A percentile compares a stretch with the other conserved stretches of the same genome.
These are phyloP conservation scores for Haliclona indistincta DNA, from an alignment of 37 sponge, comb jelly and placozoan genomes.

Conservation along the genomic window DNA sequence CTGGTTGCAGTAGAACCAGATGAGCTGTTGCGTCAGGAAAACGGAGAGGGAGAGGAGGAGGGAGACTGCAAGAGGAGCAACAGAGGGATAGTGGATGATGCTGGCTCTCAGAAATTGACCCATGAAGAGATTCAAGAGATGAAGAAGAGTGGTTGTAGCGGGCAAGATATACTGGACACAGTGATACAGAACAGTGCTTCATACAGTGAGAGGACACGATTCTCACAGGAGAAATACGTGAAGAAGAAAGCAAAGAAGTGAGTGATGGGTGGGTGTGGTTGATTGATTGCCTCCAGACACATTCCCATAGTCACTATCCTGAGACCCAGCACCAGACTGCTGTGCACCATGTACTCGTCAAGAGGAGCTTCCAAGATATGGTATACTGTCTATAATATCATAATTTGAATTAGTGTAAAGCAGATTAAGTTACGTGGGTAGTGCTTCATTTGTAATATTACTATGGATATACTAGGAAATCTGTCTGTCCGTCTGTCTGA, in stretches of 20 bases:
- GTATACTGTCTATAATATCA: too few relatives aligned
- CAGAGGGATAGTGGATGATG: constrained; percentile 41
- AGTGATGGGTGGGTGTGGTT: neutral
- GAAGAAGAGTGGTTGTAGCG: constrained; percentile 48
- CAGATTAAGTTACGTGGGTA: too few relatives aligned
- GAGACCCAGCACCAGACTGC: constrained; percentile 44
- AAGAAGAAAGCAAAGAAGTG: constrained; percentile 71
- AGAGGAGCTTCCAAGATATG: constrained; percentile 54
- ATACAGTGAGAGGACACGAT: constrained; percentile 72
- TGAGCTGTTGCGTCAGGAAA: neutral
- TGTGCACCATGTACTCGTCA: constrained; percentile 56
- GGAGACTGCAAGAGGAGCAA: constrained; percentile 7
- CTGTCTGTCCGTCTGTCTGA: too few relatives aligned
- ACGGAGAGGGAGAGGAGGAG: neutral
- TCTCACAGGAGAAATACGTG: constrained; percentile 86
- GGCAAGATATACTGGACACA: constrained; percentile 66
- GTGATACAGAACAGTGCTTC: constrained; percentile 73
- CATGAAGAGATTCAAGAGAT: constrained; percentile 46
- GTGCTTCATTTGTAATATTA: too few relatives aligned
- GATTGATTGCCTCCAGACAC: constrained; percentile 36
- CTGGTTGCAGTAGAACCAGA: neutral
- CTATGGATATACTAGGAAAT: too few relatives aligned
- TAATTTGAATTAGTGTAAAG: too few relatives aligned
- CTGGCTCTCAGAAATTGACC: constrained; percentile 44
- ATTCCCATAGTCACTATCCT: constrained; percentile 50